Base-by-base conservation (phyloP, 2,113 vertebrate species). In the Hipposideros armiger region DNA sequence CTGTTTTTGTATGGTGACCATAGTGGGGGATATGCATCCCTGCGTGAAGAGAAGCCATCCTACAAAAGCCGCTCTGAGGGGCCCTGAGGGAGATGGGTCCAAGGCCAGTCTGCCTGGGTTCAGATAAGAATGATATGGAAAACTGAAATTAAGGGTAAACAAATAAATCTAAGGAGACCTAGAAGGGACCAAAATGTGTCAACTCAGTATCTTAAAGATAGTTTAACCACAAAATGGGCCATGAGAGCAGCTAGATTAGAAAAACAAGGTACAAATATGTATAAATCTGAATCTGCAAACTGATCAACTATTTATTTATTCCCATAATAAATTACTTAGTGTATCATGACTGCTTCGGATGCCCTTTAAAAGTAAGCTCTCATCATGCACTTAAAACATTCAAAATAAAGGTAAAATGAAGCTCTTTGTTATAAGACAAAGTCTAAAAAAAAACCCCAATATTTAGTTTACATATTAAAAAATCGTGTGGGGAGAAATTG, bases 311-410 rank as follows among this genome's bases (percentile, higher is more conserved):
- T 32, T 74, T 74, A 42, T 62, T 56, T 32, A 45, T 45, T 72
- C 64, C 32, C 56, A 69, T 60, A 58, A 32, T 60, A 89, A 89
- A 73, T 64, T 82, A 15, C 66, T 94, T 81, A 76, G n/a, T 72
- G 30, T 92, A 4, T 58, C 64, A 45, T 17, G 8, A 40, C 42
- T 72, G 17, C 15, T 87, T 66, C 40, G 30, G 66, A 54, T 76
- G 47, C 9, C 40, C 45, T 90, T 84, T 92, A 62, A 89, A 91
- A 88, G 22, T 58, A 16, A 67, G 5, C 20, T 70, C 32, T 85
- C 66, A 47, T 91, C 16, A 30, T 40, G 20, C 2, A 89, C 9
- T 83, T 93, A 80, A 93, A 95, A 82, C 50, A 87, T 45, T 85
- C 45, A 85, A 87, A 87, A 74, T 40, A 60, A 72, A 50, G 45